A percentile compares a stretch with the other conserved stretches of the same genome.
Evolutionary conservation across 2,797 vertebrate species (phyloP).

Genomic region (Oreonectes daqikongensis): DNA sequence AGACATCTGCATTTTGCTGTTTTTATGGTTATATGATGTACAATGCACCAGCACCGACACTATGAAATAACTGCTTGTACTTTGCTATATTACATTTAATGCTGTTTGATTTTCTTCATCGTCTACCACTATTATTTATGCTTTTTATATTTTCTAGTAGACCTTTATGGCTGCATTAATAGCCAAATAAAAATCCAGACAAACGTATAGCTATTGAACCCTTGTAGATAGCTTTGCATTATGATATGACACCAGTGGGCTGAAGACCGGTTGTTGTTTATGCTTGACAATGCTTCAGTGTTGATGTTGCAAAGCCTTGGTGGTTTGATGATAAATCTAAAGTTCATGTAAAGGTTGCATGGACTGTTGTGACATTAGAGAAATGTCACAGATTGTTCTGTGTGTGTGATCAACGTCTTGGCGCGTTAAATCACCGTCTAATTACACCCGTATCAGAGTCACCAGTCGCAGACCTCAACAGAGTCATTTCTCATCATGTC

Average conservation of each 20-base stretch:
- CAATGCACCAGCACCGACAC: not conserved
- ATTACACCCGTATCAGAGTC: not conserved
- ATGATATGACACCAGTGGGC: not conserved
- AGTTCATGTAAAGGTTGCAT: conserved; percentile 48
- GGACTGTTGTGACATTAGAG: conserved; percentile 33
- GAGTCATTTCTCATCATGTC: not conserved
- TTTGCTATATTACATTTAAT: not conserved
- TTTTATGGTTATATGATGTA: not conserved
- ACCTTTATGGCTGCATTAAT: not conserved
- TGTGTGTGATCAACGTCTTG: not conserved
- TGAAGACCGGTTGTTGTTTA: not conserved
- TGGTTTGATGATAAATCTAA: conserved; percentile 20
- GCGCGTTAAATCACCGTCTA: not conserved
- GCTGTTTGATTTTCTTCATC: not conserved
- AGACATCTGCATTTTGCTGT: not conserved
- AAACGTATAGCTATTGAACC: not conserved
- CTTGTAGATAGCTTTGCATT: not conserved
- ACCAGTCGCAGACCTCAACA: not conserved
- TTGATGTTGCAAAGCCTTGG: not conserved
- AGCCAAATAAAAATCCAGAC: not conserved
- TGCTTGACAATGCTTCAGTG: not conserved
- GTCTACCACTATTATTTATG: not conserved
- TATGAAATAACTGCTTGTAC: not conserved
- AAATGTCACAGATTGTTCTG: conserved; percentile 49
- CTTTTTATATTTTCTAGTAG: not conserved